Base-by-base conservation (phyloP, 2,113 vertebrate species). In the Malurus elegans region DNA sequence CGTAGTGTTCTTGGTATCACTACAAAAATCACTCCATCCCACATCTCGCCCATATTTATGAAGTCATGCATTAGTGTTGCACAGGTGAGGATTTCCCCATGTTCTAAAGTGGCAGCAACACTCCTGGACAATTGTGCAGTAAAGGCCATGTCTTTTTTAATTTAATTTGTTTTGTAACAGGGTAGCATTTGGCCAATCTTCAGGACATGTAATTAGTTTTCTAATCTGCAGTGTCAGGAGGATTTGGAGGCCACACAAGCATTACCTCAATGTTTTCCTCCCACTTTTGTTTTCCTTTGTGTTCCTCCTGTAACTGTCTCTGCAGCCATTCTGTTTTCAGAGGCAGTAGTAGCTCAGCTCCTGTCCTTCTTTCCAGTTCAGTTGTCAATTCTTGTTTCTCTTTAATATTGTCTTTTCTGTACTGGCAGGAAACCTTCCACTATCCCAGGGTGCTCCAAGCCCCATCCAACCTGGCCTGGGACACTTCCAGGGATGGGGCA, bases 1-100 rank as follows among this genome's bases (percentile, higher is more conserved):
- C 0, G 0, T 8, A 15, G 18, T 23, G 38, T 51, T 69, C 28
- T 78, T 53, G 38, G 28, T n/a, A 38, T 53, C 47, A 28, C 38
- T 21, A 18, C 3, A 5, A 23, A 53, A 38, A 53, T 53, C 26
- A 28, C 14, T 45, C 12, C 26, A 36, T 50, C 17, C 44, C 51
- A 50, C 19, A 8, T 51, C 17, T 51, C 25, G 14, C 7, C 4
- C 7, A 12, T 45, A 15, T 45, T 4, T 56, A 56, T 56, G 53
- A 56, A 48, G 12, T 48, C 18, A 23, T 8, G 12, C 54, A 7
- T 69, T 78, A 38, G 12, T 61, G 18, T 53, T 53, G 32, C 45
- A 45, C 26, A 16, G 18, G 23, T 38, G 21, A 23, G 23, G 18
- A 53, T 53, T 78, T 69, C 54, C 12, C 47, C 12, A 2, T 45